phyloP scores from a whole-genome alignment of 2,797 vertebrate species.

The Karalla daura region DNA sequence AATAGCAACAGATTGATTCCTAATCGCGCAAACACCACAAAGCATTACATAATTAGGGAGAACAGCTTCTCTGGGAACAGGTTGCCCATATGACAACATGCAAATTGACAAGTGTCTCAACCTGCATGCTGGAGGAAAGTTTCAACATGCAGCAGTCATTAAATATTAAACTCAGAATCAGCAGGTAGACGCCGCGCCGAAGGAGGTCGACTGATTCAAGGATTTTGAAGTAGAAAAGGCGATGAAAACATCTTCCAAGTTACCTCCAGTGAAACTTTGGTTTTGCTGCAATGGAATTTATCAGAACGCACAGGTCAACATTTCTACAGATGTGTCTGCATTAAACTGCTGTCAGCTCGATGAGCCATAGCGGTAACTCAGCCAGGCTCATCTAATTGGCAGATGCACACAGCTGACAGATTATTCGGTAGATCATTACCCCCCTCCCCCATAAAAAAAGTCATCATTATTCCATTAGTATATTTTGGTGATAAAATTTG shows the following conservation, averaged over 20 bases:
- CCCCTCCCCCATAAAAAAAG: no score
- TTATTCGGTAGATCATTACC: not conserved
- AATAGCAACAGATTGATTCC: constrained; percentile 1
- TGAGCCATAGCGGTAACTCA: not conserved
- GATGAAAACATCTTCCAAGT: not conserved
- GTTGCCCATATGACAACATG: not conserved
- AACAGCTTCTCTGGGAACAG: not conserved
- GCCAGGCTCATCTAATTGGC: not conserved
- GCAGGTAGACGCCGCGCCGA: no score
- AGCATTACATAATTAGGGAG: not conserved
- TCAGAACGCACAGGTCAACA: not conserved
- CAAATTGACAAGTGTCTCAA: not conserved
- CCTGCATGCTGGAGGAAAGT: constrained; percentile 14
- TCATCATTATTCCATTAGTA: no score
- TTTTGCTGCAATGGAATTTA: no score
- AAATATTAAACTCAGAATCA: no score
- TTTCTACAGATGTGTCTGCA: not conserved
- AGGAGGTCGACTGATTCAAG: no score
- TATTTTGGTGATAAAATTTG: no score
- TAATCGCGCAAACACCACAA: constrained; percentile 14
- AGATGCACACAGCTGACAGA: not conserved
- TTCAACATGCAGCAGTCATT: constrained; percentile 13
- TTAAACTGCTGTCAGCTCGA: not conserved
- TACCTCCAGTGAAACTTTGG: not conserved
- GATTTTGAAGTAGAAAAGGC: not conserved